phyloP scores from a whole-genome alignment of 2,113 vertebrate genomes.

The Cochlearius cochlearius region DNA sequence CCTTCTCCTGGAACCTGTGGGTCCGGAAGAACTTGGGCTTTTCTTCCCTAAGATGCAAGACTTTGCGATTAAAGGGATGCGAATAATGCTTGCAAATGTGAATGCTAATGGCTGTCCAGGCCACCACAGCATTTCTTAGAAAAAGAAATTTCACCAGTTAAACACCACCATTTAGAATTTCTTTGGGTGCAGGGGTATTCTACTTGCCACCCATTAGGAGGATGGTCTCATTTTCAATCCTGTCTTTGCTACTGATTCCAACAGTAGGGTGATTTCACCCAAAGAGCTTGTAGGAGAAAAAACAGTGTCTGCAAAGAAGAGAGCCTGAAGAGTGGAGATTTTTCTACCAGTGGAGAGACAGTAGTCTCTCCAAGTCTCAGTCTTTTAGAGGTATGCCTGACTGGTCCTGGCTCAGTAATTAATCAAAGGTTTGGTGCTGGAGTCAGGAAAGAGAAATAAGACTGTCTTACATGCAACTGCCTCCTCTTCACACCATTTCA shows the following conservation, averaged over 20 bases:
- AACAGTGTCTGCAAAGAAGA: not conserved
- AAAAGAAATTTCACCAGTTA: not conserved
- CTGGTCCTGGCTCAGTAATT: not conserved
- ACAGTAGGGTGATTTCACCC: not conserved
- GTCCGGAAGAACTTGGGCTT: not conserved
- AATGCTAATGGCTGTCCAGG: not conserved
- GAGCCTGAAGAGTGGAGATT: not conserved
- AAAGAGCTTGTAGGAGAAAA: not conserved
- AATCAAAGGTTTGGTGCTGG: not conserved
- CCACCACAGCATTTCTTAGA: not conserved
- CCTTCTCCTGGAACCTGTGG: not conserved
- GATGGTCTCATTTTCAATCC: not conserved
- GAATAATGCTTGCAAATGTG: not conserved
- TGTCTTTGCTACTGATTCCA: not conserved
- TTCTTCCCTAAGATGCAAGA: not conserved
- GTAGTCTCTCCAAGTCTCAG: not conserved
- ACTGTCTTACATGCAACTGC: not conserved
- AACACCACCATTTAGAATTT: not conserved
- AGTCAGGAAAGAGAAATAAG: not conserved
- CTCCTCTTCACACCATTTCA: not conserved
- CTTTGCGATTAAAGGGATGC: not conserved
- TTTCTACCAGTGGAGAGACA: not conserved
- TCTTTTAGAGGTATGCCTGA: not conserved
- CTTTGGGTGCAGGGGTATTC: not conserved
- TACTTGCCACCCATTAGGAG: not conserved